These are phyloP conservation scores for Oreocharis arfaki DNA, from an alignment of 2,113 vertebrate genomes.

Conservation along the genomic window DNA sequence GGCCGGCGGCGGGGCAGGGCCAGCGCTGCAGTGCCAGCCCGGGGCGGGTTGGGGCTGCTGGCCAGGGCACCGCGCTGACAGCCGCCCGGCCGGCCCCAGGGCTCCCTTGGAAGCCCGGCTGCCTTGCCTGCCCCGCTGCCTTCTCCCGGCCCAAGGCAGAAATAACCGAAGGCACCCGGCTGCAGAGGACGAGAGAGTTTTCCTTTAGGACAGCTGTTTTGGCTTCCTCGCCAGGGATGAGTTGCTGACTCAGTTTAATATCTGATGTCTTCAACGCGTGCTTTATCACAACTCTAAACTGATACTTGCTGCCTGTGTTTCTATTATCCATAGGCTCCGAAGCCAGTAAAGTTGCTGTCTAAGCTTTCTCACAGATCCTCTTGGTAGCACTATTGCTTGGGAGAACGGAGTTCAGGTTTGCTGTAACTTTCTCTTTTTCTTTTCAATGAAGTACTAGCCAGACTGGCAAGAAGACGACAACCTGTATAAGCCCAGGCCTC, in stretches of 20 bases:
- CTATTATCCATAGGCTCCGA: neutral
- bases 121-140: neutral
- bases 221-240: neutral
- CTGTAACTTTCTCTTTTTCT: neutral
- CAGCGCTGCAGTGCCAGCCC: neutral
- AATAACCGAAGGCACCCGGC: neutral
- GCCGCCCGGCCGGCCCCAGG: neutral
- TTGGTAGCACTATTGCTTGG: conserved; percentile 6
- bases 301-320: neutral
- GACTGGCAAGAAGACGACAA: neutral
- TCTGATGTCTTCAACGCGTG: neutral
- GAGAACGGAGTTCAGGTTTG: neutral
- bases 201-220: neutral
- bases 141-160: neutral
- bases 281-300: neutral
- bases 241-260: conserved; percentile 26
- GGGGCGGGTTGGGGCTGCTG: neutral
- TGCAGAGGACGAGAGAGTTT: neutral
- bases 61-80: neutral
- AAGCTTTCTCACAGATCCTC: neutral
- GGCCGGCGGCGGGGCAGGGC: neutral
- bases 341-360: neutral
- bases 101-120: neutral
- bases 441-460: neutral
- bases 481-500: conserved; percentile 5